These are phyloP conservation scores for Catharus bicknelli DNA, from an alignment of 2,113 vertebrate species.

Conservation along the genomic window DNA sequence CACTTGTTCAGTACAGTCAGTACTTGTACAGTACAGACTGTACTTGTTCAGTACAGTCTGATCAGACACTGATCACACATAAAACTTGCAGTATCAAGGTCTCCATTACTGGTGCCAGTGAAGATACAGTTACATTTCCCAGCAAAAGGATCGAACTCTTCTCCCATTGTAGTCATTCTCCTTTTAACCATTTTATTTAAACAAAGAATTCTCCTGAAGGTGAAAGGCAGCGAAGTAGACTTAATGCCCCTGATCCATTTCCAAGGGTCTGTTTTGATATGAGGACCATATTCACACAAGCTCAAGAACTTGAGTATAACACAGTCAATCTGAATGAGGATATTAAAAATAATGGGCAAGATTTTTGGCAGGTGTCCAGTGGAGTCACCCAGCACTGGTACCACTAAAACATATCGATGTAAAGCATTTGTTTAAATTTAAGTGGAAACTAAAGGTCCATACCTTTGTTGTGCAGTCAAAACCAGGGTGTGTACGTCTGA, in stretches of 20 bases:
- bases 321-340: neutral
- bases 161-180: neutral
- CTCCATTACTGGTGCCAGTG: neutral
- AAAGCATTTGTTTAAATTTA: neutral
- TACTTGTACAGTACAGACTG: too few species aligned
- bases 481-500: neutral
- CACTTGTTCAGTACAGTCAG: neutral
- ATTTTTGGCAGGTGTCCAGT: neutral
- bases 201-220: neutral
- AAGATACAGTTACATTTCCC: neutral
- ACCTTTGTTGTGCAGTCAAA: neutral
- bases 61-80: too few species aligned
- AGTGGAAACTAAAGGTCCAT: neutral
- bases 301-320: neutral
- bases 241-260: neutral
- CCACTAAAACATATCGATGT: neutral
- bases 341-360: neutral
- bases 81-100: neutral
- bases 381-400: neutral
- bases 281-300: neutral
- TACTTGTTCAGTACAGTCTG: neutral
- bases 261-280: neutral
- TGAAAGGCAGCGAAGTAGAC: neutral
- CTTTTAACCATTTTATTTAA: neutral
- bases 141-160: accelerated